Evolutionary conservation across 1,140 invertebrate genomes (phyloP).

Genomic region (Subanguina moxae): DNA sequence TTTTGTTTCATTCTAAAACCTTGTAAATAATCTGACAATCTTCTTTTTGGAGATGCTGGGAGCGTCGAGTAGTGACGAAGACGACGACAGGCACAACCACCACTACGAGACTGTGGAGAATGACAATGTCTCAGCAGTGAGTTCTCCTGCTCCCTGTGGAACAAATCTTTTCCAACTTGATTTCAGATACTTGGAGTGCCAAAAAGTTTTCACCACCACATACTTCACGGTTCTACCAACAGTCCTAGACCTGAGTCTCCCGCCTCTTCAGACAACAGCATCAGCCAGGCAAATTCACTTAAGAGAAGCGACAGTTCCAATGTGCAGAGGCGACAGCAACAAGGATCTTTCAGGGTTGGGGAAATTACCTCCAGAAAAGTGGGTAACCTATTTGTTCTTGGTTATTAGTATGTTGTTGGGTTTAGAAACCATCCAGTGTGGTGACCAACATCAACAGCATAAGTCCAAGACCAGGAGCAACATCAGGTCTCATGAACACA

Average conservation of each 20-base stretch:
- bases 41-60: constrained; percentile 44
- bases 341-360: constrained; percentile 1
- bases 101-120: constrained; percentile 39
- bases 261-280: constrained; percentile 50
- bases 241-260: constrained; percentile 52
- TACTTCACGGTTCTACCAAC: constrained; percentile 6
- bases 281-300: constrained; percentile 52
- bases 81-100: constrained; percentile 47
- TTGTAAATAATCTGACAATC: no score
- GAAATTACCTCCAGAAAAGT: background rate
- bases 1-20: no score
- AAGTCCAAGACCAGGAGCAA: background rate
- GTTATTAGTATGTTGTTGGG: background rate
- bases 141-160: constrained; percentile 1
- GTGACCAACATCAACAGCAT: constrained; percentile 16
- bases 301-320: constrained; percentile 50
- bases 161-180: constrained; percentile 11
- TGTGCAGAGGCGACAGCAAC: constrained; percentile 16
- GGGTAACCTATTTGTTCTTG: background rate
- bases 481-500: background rate
- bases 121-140: constrained; percentile 23
- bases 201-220: constrained; percentile 25
- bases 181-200: constrained; percentile 39
- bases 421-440: constrained; percentile 34
- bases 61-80: constrained; percentile 55